These are phyloP conservation scores for Silurus lanzhouensis DNA, from an alignment of 2,797 vertebrate species.

Conservation along the genomic window DNA sequence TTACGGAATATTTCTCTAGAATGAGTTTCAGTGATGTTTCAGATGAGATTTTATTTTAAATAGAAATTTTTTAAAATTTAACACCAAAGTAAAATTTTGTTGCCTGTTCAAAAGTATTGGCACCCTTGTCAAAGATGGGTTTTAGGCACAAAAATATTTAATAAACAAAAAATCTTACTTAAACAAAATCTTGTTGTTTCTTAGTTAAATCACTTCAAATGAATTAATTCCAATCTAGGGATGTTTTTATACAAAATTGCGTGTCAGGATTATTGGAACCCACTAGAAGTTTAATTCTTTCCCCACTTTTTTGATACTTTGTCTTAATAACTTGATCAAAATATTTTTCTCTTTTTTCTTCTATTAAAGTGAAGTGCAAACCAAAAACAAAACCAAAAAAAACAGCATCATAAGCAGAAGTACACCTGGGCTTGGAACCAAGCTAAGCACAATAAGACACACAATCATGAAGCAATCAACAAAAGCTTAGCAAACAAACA, in stretches of 20 bases:
- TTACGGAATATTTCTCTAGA: neutral
- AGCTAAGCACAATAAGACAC: no score
- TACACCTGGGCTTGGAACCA: no score
- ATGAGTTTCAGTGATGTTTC: neutral
- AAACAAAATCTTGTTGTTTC: neutral
- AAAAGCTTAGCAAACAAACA: no score
- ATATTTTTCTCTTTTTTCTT: constrained; percentile 8
- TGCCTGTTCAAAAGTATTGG: neutral
- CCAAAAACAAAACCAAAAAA: no score
- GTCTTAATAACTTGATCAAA: neutral
- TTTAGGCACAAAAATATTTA: neutral
- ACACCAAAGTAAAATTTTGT: constrained; percentile 63
- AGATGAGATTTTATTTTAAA: no score
- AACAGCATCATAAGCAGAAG: no score
- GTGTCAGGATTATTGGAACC: neutral
- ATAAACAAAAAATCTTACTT: neutral
- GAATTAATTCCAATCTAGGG: neutral
- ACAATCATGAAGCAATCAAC: no score
- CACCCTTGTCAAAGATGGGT: neutral
- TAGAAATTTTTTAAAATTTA: constrained; percentile 56
- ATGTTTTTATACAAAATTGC: neutral
- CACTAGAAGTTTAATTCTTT: neutral
- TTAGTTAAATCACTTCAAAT: neutral
- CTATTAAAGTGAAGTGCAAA: neutral
- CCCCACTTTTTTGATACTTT: neutral